phyloP scores from a whole-genome alignment of 1,140 invertebrate genomes.

The Caerostris extrusa region DNA sequence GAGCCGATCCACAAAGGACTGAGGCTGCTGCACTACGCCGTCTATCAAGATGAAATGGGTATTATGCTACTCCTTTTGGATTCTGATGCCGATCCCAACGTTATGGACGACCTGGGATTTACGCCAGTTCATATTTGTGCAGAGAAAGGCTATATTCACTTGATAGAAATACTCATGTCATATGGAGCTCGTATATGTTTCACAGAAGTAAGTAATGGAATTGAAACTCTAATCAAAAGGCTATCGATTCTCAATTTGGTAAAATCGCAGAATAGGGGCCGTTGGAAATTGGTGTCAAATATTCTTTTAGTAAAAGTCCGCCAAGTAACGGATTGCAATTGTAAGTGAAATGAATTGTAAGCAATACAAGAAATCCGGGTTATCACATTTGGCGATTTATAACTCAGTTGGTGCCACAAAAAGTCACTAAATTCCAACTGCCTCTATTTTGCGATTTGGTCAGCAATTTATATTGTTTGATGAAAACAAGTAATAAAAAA shows the following conservation, averaged over 20 bases:
- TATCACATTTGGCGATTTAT: no score
- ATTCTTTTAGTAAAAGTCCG: no score
- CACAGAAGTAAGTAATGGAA: constrained; percentile 79
- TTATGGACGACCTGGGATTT: constrained; percentile 93
- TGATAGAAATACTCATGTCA: constrained; percentile 87
- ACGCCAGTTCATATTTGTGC: constrained; percentile 93
- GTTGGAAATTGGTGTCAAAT: no score
- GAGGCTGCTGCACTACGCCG: constrained; percentile 93
- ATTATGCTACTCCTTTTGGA: constrained; percentile 89
- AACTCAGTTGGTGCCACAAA: no score
- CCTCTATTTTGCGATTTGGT: no score
- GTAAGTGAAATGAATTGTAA: background rate
- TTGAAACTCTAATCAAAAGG: no score
- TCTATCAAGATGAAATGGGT: constrained; percentile 91
- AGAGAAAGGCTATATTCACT: constrained; percentile 87
- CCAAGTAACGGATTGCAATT: no score
- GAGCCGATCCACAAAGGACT: constrained; percentile 85
- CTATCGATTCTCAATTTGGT: no score
- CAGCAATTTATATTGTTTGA: background rate
- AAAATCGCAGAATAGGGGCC: no score
- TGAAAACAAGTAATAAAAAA: no score
- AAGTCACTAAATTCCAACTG: no score
- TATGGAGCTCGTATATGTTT: constrained; percentile 91
- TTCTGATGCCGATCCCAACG: constrained; percentile 89
- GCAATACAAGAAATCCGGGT: no score